Evolutionary conservation across 2,888 invertebrate genomes (phyloP).

Genomic region (Cynaeus angustus): DNA sequence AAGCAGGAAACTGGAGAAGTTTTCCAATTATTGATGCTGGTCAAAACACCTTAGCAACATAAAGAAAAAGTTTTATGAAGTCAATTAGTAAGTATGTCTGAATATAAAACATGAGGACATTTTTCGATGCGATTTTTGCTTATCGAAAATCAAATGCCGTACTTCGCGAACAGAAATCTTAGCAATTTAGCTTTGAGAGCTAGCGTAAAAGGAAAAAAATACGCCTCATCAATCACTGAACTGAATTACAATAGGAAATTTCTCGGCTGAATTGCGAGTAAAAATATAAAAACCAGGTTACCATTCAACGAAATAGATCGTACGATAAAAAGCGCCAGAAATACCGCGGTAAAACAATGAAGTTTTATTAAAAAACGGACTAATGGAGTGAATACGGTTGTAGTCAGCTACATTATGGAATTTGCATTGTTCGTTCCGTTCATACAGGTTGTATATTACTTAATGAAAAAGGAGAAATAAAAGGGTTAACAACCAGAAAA

Average conservation of each 20-base stretch:
- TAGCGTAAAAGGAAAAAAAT: constrained; percentile 5
- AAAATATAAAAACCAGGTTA: constrained; percentile 35
- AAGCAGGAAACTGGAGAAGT: constrained; percentile 21
- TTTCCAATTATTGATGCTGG: constrained; percentile 27
- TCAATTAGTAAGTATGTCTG: constrained; percentile 23
- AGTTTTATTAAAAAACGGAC: constrained; percentile 54
- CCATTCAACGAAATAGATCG: constrained; percentile 36
- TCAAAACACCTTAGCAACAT: constrained; percentile 23
- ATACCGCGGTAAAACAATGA: constrained; percentile 54
- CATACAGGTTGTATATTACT: constrained; percentile 31
- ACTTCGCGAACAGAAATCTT: neutral
- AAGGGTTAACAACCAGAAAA: constrained; percentile 50
- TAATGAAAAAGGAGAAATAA: constrained; percentile 46
- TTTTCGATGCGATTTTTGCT: no score
- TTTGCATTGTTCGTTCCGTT: constrained; percentile 44
- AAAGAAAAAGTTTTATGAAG: constrained; percentile 8
- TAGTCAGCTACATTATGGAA: constrained; percentile 44
- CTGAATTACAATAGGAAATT: constrained; percentile 29
- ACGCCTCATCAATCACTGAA: constrained; percentile 32
- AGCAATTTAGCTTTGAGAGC: neutral
- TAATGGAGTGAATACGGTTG: constrained; percentile 54
- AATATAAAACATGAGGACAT: no score
- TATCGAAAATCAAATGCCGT: no score
- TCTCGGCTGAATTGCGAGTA: constrained; percentile 30
- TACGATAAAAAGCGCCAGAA: constrained; percentile 43